A percentile compares a stretch with the other conserved stretches of the same genome.
phyloP scores from a whole-genome alignment of 2,888 invertebrate genomes.

The Phoenoteleia sp. region DNA sequence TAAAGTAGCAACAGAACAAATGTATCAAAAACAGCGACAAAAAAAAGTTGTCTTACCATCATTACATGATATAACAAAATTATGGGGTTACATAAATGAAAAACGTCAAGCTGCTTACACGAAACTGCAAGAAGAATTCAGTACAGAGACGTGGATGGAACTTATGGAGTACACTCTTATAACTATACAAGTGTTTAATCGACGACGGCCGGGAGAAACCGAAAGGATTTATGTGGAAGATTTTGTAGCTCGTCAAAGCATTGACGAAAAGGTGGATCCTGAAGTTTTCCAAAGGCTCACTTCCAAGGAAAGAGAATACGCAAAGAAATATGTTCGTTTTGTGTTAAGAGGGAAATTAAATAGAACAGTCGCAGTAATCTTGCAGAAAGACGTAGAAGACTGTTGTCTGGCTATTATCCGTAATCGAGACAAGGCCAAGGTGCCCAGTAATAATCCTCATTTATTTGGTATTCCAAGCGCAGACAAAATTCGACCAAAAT shows the following conservation, averaged over 20 bases:
- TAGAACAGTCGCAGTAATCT: conserved; percentile 55
- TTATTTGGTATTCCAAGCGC: conserved; percentile 44
- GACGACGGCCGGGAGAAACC: conserved; percentile 74
- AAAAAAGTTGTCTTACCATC: conserved; percentile 43
- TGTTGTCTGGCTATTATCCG: conserved; percentile 26
- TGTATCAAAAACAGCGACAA: conserved; percentile 21
- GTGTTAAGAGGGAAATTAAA: conserved; percentile 73
- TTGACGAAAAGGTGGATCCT: conserved; percentile 64
- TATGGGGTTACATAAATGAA: conserved; percentile 24
- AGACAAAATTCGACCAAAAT: conserved; percentile 21
- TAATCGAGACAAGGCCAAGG: conserved; percentile 19
- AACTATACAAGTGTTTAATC: conserved; percentile 74
- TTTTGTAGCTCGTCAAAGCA: conserved; percentile 68
- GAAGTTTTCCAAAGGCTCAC: conserved; percentile 62
- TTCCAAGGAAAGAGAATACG: conserved; percentile 56
- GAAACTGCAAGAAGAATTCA: conserved; percentile 2
- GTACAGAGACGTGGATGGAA: conserved; percentile 51
- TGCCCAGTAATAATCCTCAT: conserved; percentile 10
- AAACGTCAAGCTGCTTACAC: conserved; percentile 5
- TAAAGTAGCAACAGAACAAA: conserved; percentile 48
- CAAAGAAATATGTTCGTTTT: conserved; percentile 72
- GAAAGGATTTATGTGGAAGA: conserved; percentile 71
- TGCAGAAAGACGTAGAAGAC: conserved; percentile 21
- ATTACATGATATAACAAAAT: conserved; percentile 49
- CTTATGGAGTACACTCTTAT: conserved; percentile 68